Evolutionary conservation across 2,113 vertebrate genomes (phyloP), one percentile per base, ranked within the genome.

Genomic region (Colius striatus): DNA sequence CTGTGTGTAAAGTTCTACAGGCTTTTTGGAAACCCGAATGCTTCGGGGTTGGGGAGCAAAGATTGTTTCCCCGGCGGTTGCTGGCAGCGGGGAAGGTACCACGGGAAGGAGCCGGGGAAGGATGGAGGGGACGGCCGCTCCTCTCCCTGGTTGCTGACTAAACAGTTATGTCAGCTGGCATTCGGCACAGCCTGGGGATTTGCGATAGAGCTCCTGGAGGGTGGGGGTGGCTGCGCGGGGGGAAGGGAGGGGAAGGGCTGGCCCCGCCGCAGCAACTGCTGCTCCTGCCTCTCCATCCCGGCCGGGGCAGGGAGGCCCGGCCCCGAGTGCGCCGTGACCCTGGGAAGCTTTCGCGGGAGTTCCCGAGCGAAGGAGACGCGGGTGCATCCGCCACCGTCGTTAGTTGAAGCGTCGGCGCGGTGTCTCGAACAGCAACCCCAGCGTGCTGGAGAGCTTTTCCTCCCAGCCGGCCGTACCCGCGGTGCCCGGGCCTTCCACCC

Each of bases 91-190:
- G 84, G 84, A 93, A 68, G 72, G 90, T 93, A 71, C 61, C 89
- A 61, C 14, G 65, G 63, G 81, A 90, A 82, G 81, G 78, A 84
- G 87, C 53, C 1, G 48, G 71, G 84, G 67, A 94, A 96, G 79
- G 90, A 92, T 91, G 94, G 92, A 83, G 94, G 65, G 88, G 80
- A 79, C 50, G 83, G 94, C 89, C 47, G 57, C 95, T 90, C 83
- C 87, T 88, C 92, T 87, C 84, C 84, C 90, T 91, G 97, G 96
- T 95, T 98, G 98, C 98, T 98, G 98, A 99, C 98, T 98, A 97
- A 98, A 98, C 98, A 98, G 95, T 98, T 98, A 96, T 98, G 98
- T 98, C 98, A 98, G 98, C 98, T 98, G 98, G 98, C 97, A 97
- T 98, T 96, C 97, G 94, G 92, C 96, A 36, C 91, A 90, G 98